Evolutionary conservation across 2,888 invertebrate species (phyloP).

Genomic region (Fragum whitleyi): DNA sequence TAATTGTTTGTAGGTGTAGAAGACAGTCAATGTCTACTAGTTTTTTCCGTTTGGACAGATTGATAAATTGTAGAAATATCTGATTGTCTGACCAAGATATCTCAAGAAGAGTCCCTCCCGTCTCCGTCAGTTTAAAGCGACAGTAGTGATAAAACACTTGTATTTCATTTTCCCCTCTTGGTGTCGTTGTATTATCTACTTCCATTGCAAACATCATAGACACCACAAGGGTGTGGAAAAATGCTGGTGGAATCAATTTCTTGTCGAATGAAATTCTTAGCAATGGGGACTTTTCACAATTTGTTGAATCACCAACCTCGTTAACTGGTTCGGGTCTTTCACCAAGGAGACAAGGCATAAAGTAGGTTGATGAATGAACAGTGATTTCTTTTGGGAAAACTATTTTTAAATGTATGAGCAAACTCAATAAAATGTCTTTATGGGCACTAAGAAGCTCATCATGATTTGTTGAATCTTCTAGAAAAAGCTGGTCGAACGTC

Average conservation of each 20-base stretch:
- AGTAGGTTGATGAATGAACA: not conserved
- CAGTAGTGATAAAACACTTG: constrained; percentile 16
- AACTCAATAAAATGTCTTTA: not conserved
- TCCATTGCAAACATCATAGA: not conserved
- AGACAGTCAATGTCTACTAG: constrained; percentile 7
- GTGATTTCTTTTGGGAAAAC: not conserved
- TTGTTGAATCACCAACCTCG: not conserved
- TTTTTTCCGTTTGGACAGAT: not conserved
- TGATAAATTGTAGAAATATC: constrained; percentile 2
- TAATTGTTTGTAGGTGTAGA: not conserved
- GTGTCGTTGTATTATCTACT: not conserved
- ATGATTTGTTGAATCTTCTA: not conserved
- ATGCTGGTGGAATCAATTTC: constrained; percentile 7
- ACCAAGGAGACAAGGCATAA: constrained; percentile 21
- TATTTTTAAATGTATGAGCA: constrained; percentile 11
- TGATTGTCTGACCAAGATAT: constrained; percentile 17
- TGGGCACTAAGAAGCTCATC: not conserved
- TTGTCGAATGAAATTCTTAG: not conserved
- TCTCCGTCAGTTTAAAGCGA: not conserved
- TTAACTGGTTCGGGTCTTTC: not conserved
- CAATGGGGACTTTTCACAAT: not conserved
- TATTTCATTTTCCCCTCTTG: not conserved
- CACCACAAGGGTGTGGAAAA: constrained; percentile 17
- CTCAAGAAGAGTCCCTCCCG: not conserved
- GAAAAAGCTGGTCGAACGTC: constrained; percentile 14